A percentile compares a stretch with the other conserved stretches of the same genome.
Conservation (phyloP, 2,797 vertebrate genomes). For the Carcharodon carcharias region DNA sequence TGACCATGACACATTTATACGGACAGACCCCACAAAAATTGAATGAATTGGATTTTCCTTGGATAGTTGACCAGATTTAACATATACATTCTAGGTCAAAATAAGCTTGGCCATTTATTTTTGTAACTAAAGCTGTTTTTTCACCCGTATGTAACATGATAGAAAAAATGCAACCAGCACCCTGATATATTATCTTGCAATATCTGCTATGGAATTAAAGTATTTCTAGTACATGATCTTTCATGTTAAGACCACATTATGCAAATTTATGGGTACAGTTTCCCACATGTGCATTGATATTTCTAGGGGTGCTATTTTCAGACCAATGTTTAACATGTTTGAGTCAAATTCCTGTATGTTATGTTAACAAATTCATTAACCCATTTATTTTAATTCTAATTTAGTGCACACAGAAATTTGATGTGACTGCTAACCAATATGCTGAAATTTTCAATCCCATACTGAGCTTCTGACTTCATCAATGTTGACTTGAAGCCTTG, state of each 20-base stretch:
- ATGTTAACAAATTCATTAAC: not conserved
- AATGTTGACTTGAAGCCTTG: not conserved
- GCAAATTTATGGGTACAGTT: not conserved
- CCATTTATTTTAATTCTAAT: not conserved
- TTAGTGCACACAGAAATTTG: not conserved
- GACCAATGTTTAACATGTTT: not conserved
- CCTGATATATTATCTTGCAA: not conserved
- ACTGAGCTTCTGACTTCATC: not conserved
- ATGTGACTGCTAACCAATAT: not conserved
- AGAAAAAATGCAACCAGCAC: not conserved
- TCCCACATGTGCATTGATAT: not conserved
- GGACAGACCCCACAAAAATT: not conserved
- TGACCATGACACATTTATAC: not conserved
- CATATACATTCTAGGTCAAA: not conserved
- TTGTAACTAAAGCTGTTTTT: not conserved
- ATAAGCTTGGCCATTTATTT: not conserved
- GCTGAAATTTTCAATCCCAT: not conserved
- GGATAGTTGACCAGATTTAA: not conserved
- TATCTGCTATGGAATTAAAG: not conserved
- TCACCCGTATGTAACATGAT: not conserved
- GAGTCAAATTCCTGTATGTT: not conserved
- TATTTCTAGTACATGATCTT: not conserved
- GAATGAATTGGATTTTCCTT: not conserved
- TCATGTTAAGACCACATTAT: not conserved
- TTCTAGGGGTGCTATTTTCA: not conserved